Evolutionary conservation across 2,888 invertebrate genomes (phyloP), one percentile per base, ranked within the genome.

Genomic region (Empis livida): DNA sequence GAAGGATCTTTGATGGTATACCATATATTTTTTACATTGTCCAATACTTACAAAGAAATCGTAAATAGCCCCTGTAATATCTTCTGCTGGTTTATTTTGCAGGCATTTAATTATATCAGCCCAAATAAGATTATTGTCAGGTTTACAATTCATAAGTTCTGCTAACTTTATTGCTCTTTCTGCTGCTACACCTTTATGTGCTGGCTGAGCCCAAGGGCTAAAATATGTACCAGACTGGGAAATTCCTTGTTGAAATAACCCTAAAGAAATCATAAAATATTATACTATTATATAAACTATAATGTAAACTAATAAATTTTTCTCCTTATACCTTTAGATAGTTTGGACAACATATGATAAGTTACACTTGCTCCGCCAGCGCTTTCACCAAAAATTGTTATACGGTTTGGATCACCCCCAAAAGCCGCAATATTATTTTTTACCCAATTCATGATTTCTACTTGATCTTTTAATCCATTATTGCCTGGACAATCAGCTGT

Each of bases 381-480:
- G 57, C 81, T 81, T 57, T 82, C 80, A 0, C 82, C 82, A 53
- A 82, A 82, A 44, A 82, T 69, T 0, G 82, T 82, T 0, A 82
- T 79, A 9, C 75, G 74, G 20, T 74, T 62, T 1, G 75, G 75
- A 62, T 82, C 73, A 0, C 82, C 82, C 1, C 79, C 79, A 50
- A 82, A 82, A 17, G 69, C 64, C 38, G 66, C 72, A 20, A 82
- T 79, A 49, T 75, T 76, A 48, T 73, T 72, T 50, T 77, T 74
- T 13, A 82, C 72, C 71, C 81, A 82, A 47, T 77, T 70, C 1
- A 82, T 64, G 1, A 79, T 76, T 49, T 73, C 74, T 56, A 66
- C 56, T 56, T 82, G 82, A 62, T 82, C 82, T 57, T 82, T 82
- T 8, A 82, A 66, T 0, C 80, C 82, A 51, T 77, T 76, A 60